phyloP scores from a whole-genome alignment of 2,888 invertebrate species.

The Oegoconia quadripuncta region DNA sequence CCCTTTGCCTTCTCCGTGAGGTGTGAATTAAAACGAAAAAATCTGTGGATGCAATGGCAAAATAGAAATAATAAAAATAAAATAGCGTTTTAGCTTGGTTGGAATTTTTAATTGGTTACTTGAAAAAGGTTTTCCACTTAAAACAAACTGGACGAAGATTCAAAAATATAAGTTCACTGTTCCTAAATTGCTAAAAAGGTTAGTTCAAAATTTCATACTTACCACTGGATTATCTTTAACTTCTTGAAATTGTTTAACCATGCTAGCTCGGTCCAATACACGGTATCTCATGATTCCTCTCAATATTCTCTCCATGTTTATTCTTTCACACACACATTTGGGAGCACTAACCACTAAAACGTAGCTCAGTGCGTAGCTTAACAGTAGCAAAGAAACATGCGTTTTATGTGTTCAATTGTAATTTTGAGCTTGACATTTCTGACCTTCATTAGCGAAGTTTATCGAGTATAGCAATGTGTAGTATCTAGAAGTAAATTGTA shows the following conservation, averaged over 20 bases:
- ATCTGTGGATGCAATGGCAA: conserved; percentile 1
- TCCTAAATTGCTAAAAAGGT: too few relatives aligned
- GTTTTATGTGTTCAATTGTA: conserved; percentile 17
- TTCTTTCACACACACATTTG: conserved; percentile 1
- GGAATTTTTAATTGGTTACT: background rate
- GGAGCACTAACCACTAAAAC: too few relatives aligned
- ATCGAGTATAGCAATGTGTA: conserved; percentile 36
- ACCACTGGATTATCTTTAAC: conserved; percentile 78
- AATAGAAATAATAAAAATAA: too few relatives aligned
- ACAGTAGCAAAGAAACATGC: background rate
- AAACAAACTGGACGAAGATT: too few relatives aligned
- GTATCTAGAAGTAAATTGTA: conserved; percentile 3
- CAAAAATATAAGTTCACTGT: background rate
- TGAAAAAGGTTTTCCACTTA: too few relatives aligned
- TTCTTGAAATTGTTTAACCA: conserved; percentile 95
- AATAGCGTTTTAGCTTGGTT: background rate
- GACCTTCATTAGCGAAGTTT: conserved; percentile 68
- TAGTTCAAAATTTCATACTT: conserved; percentile 52
- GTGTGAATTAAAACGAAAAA: too few relatives aligned
- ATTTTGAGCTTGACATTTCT: conserved; percentile 52
- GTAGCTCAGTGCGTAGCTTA: too few relatives aligned
- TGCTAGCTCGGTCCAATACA: conserved; percentile 86
- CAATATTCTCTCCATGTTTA: conserved; percentile 89
- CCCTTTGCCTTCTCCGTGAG: too few relatives aligned
- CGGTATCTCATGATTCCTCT: conserved; percentile 95